Evolutionary conservation across 2,888 invertebrate genomes (phyloP).

Genomic region (Halictus ligatus): DNA sequence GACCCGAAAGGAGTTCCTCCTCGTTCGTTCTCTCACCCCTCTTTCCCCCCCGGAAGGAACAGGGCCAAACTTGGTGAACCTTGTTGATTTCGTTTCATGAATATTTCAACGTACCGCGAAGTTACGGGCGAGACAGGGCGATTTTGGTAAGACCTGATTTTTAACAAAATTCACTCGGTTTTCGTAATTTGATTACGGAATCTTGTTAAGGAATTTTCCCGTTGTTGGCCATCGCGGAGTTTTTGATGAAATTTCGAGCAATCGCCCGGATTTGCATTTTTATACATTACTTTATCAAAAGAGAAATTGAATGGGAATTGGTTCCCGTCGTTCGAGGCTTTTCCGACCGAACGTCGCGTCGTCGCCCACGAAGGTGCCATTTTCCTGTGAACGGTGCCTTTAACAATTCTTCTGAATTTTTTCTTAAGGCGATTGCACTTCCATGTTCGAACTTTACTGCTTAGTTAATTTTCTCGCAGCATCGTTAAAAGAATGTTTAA

Average conservation of each 20-base stretch:
- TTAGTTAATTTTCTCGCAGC: too few relatives aligned
- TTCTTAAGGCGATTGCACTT: too few relatives aligned
- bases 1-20: constrained; percentile 22
- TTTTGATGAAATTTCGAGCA: constrained; percentile 5
- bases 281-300: neutral
- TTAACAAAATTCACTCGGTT: constrained; percentile 1
- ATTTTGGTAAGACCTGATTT: neutral
- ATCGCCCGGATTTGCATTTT: neutral
- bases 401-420: too few relatives aligned
- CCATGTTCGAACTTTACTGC: too few relatives aligned
- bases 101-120: constrained; percentile 15
- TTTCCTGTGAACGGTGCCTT: neutral
- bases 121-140: neutral
- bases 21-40: neutral
- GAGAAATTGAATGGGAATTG: neutral
- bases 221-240: neutral
- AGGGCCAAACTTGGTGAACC: constrained; percentile 1
- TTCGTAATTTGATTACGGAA: neutral
- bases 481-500: too few relatives aligned
- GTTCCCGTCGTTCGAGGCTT: neutral
- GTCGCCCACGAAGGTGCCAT: neutral
- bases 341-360: neutral
- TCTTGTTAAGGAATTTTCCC: constrained; percentile 1
- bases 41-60: too few relatives aligned
- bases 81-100: constrained; percentile 8